Conservation (phyloP, 1,140 invertebrate species). For the Doryteuthis pealeii region DNA sequence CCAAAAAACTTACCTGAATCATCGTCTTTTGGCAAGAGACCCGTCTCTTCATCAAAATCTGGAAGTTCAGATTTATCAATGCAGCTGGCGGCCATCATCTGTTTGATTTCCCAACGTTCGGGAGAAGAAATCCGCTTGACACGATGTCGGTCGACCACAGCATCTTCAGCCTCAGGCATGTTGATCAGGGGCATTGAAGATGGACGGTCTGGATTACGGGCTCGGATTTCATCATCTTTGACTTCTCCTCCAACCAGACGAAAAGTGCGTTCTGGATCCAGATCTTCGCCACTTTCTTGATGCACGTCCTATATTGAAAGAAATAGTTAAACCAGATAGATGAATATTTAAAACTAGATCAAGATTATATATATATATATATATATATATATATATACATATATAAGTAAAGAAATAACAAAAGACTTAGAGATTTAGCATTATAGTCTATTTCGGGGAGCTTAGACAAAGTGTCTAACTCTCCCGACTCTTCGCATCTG, state of each 20-base stretch:
- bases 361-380: too few species aligned
- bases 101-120: constrained; percentile 75
- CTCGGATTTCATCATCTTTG: constrained; percentile 35
- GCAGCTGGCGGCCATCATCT: constrained; percentile 80
- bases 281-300: constrained; percentile 89
- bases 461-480: too few species aligned
- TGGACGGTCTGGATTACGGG: constrained; percentile 60
- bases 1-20: constrained; percentile 40
- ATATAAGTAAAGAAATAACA: too few species aligned
- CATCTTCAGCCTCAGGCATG: constrained; percentile 46
- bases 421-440: too few species aligned
- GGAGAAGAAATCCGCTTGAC: constrained; percentile 87
- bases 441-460: too few species aligned
- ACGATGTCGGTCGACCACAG: constrained; percentile 85
- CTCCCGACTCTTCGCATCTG: too few species aligned
- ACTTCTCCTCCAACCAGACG: constrained; percentile 38
- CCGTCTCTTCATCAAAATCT: constrained; percentile 64
- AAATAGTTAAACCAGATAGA: too few species aligned
- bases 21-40: constrained; percentile 61
- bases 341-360: constrained; percentile 8
- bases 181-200: constrained; percentile 49
- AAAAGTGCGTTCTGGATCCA: constrained; percentile 73
- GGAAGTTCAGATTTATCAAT: constrained; percentile 62
- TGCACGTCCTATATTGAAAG: constrained; percentile 79
- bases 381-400: too few species aligned